A percentile compares a stretch with the other conserved stretches of the same genome.
These are phyloP conservation scores for Teleogryllus occipitalis DNA, from an alignment of 1,140 invertebrate genomes.

Conservation along the genomic window DNA sequence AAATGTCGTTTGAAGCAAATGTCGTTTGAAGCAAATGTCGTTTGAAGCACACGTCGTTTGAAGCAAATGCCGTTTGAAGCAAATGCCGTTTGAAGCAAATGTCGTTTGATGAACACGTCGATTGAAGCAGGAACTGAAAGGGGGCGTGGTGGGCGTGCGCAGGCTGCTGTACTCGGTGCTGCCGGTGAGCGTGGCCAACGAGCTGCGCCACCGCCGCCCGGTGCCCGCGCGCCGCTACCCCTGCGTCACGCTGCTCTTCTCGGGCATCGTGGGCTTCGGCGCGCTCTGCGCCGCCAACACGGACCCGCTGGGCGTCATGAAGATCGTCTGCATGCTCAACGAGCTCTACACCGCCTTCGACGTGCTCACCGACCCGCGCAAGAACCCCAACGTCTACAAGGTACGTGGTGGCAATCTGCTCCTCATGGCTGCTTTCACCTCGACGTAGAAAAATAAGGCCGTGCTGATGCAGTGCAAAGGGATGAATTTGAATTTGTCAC, in stretches of 20 bases:
- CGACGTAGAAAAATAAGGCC: too few species aligned
- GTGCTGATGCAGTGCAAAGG: too few species aligned
- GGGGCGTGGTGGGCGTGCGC: conserved; percentile 14
- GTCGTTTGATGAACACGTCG: too few species aligned
- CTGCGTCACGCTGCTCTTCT: conserved; percentile 85
- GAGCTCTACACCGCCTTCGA: conserved; percentile 86
- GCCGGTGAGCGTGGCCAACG: conserved; percentile 86
- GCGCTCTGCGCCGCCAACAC: conserved; percentile 78
- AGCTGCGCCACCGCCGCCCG: conserved; percentile 80
- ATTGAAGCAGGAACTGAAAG: too few species aligned
- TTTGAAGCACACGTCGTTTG: too few species aligned
- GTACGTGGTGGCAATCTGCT: conserved; percentile 41
- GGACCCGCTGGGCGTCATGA: conserved; percentile 81
- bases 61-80: too few species aligned
- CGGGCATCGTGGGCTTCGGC: conserved; percentile 87
- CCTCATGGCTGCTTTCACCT: too few species aligned
- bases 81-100: too few species aligned
- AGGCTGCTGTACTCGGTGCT: conserved; percentile 90
- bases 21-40: too few species aligned
- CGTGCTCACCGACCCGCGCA: conserved; percentile 80
- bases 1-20: too few species aligned
- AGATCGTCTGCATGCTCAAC: conserved; percentile 86
- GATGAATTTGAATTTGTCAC: too few species aligned
- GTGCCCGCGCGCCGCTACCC: conserved; percentile 80
- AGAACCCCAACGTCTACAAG: conserved; percentile 92